Evolutionary conservation across 2,113 vertebrate species (phyloP), one percentile per base, ranked within the genome.

Genomic region (Rousettus leschenaultii): DNA sequence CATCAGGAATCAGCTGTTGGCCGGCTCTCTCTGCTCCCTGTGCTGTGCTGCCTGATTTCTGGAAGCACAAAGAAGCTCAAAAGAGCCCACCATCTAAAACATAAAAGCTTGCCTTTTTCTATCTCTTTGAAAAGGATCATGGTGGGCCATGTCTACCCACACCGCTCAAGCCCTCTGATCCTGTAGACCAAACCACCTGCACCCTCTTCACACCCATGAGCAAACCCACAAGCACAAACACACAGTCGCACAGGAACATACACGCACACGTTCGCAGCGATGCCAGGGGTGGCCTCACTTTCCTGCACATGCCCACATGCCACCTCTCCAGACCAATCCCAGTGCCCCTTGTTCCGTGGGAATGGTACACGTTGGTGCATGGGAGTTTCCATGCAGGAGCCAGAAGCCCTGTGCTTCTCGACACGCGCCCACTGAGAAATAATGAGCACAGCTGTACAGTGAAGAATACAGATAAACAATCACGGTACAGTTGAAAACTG

Each of bases 401-500:
- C 66, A 43, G 63, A 68, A 75, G 24, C 51, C 28, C 48, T 5
- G 33, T 5, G 26, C 33, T 88, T 91, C 55, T 86, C 43, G 28
- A 73, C 66, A 40, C 33, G 6, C 9, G 35, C 83, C 66, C 40
- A 40, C 33, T 38, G 26, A 53, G 59, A 43, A 55, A 91, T 87
- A 93, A 86, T 71, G 40, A 85, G 51, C 63, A 38, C 74, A 55
- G 95, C 91, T 94, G 61, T 82, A 74, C 24, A 53, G 61, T 12
- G 13, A 43, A 14, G 73, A 74, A 86, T 12, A 40, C n/a, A 89
- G 45, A 79, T 24, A 9, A 80, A 97, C 95, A 98, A 89, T 87
- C 3, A 0, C 45, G 94, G 90, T 79, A 95, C 94, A 97, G 86
- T 85, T 71, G 92, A 89, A 84, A 59, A 79, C 45, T 55, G 53